Percentiles rank a stretch among this genome's conserved stretches.
These are phyloP conservation scores for Ahaetulla prasina DNA, from an alignment of 2,113 vertebrate species.

Conservation along the genomic window DNA sequence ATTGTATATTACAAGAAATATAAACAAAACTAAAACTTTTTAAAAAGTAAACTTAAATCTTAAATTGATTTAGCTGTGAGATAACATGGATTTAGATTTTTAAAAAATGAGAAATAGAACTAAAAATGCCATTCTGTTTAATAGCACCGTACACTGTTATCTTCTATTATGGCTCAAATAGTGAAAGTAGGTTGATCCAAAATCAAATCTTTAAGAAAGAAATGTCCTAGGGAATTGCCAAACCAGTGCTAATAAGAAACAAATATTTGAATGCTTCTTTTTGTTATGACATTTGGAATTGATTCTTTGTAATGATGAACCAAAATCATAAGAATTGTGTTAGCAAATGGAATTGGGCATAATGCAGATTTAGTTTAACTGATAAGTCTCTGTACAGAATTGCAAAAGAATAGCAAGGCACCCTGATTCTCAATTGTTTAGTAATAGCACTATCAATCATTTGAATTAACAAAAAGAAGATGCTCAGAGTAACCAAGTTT, in stretches of 20 bases:
- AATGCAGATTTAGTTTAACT: not conserved
- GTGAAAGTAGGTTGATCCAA: not conserved
- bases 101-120: not conserved
- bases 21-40: not conserved
- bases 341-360: not conserved
- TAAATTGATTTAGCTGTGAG: not conserved
- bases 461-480: not conserved
- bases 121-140: not conserved
- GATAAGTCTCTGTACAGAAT: not conserved
- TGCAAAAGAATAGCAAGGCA: not conserved
- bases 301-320: not conserved
- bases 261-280: not conserved
- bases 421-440: not conserved
- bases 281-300: not conserved
- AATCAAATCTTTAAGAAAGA: not conserved
- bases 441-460: not conserved
- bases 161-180: not conserved
- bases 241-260: slow-evolving; percentile 1
- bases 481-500: not conserved
- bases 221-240: not conserved
- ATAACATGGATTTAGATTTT: not conserved
- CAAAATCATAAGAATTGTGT: not conserved
- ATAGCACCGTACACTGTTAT: not conserved
- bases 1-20: not conserved
- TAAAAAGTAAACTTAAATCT: not conserved